Evolutionary conservation across 2,113 vertebrate genomes (phyloP), one percentile per base, ranked within the genome.

Genomic region (Platichthys stellatus): DNA sequence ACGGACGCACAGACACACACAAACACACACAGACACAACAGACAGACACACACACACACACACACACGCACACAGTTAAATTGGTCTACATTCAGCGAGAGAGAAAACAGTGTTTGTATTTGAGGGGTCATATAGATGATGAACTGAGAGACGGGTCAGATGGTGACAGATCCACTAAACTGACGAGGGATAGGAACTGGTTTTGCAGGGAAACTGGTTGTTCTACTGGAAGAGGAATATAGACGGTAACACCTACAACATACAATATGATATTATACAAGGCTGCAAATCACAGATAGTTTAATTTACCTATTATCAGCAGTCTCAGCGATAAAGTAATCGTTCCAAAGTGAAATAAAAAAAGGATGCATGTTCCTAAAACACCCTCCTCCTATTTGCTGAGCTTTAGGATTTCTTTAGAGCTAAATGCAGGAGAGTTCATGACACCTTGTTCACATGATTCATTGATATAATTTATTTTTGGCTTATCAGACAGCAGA

Each of bases 21-120:
- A 86, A 7, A 73, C 53, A 17, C 64, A 62, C 15, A 47, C 24
- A 24, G 24, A 24, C 24, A 24, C 2, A 24, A 24, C 24, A 24
- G 24, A 24, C 67, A 57, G 24, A 24, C 45, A 62, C 24, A 58
- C 40, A 60, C 47, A 86, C 10, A 73, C 53, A 17, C 64, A 31
- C 28, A 31, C 31, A 31, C 5, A 31, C 6, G 6, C 31, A 31
- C 6, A 31, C 6, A 31, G 31, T 31, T 31, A 31, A 31, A 31
- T 31, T 31, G 31, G 31, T 17, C 47, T 17, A 53, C 20, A 65
- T 38, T 35, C 21, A 67, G 3, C 24, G 5, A 21, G 2, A 72
- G 51, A 56, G 14, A 38, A 49, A 53, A 17, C n/a, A 35, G 1
- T 28, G 45, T 40, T 60, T 57, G 21, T 24, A 14, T 24, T 49